phyloP scores from a whole-genome alignment of 2,888 invertebrate species.

The Cephus pulcher region DNA sequence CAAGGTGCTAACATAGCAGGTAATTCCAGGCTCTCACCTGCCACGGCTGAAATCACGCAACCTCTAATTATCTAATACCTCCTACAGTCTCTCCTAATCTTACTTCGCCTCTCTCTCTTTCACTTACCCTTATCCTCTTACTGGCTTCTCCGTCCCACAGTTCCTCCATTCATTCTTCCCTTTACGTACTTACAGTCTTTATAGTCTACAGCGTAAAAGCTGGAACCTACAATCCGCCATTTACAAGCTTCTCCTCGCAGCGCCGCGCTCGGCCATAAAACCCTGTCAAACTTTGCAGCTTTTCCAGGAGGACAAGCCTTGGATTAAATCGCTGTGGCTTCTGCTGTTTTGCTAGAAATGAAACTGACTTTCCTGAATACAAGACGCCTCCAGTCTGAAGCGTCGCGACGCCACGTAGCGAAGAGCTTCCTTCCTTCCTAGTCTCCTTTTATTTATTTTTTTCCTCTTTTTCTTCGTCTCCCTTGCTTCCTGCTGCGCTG shows the following conservation, averaged over 20 bases:
- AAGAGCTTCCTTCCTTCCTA: background rate
- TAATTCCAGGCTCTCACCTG: background rate
- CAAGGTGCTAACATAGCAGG: background rate
- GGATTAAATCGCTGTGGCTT: constrained; percentile 27
- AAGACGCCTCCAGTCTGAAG: background rate
- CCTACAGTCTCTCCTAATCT: background rate
- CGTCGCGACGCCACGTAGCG: background rate
- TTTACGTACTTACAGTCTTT: constrained; percentile 3
- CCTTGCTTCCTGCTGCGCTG: background rate
- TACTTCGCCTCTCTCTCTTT: background rate
- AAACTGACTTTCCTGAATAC: background rate
- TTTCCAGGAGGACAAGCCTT: constrained; percentile 20
- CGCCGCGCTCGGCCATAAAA: constrained; percentile 1
- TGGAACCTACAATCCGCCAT: constrained; percentile 8
- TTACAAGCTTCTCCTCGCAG: constrained; percentile 14
- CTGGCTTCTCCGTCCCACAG: too few relatives aligned
- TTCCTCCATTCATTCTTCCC: background rate
- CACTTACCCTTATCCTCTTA: background rate
- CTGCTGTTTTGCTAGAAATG: constrained; percentile 8
- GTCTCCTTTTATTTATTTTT: background rate
- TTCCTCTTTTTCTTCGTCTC: background rate
- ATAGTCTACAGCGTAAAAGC: background rate
- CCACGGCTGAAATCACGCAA: background rate
- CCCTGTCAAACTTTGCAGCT: constrained; percentile 21
- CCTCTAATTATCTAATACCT: background rate